A percentile compares a stretch with the other conserved stretches of the same genome.
phyloP scores from a whole-genome alignment of 2,888 invertebrate species.

The Seira ritae region DNA sequence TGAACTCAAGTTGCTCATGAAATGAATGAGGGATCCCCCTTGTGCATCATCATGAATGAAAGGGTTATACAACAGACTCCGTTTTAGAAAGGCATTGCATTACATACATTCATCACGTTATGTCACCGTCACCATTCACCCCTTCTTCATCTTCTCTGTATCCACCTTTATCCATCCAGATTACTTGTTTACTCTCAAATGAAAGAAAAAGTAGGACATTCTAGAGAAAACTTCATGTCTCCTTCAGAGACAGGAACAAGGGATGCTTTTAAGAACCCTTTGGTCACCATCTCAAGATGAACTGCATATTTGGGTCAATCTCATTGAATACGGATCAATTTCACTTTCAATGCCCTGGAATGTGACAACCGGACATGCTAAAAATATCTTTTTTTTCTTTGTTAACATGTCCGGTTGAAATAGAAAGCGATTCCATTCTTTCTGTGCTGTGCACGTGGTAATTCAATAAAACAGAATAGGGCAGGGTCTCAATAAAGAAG shows the following conservation, averaged over 20 bases:
- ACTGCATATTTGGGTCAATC: slow-evolving; percentile 38
- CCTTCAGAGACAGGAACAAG: slow-evolving; percentile 3
- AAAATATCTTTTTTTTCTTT: too few relatives aligned
- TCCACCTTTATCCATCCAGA: slow-evolving; percentile 29
- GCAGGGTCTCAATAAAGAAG: too few relatives aligned
- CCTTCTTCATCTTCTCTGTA: too few relatives aligned
- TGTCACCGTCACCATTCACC: not conserved
- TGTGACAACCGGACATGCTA: slow-evolving; percentile 14
- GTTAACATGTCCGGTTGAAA: slow-evolving; percentile 12
- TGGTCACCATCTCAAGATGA: not conserved
- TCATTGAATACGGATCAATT: slow-evolving; percentile 29
- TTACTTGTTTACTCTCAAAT: not conserved
- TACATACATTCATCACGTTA: not conserved
- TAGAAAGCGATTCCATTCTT: too few relatives aligned
- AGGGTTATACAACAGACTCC: too few relatives aligned
- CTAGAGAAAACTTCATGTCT: slow-evolving; percentile 16
- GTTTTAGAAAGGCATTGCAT: slow-evolving; percentile 13
- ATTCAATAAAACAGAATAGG: too few relatives aligned
- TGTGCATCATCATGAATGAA: too few relatives aligned
- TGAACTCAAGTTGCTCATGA: too few relatives aligned
- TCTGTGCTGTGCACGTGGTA: too few relatives aligned
- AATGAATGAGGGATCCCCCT: too few relatives aligned
- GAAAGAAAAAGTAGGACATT: slow-evolving; percentile 27
- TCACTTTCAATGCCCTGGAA: slow-evolving; percentile 50
- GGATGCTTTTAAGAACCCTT: not conserved